These are phyloP conservation scores for Micromesistius poutassou DNA, from an alignment of 2,797 vertebrate species.

Conservation along the genomic window DNA sequence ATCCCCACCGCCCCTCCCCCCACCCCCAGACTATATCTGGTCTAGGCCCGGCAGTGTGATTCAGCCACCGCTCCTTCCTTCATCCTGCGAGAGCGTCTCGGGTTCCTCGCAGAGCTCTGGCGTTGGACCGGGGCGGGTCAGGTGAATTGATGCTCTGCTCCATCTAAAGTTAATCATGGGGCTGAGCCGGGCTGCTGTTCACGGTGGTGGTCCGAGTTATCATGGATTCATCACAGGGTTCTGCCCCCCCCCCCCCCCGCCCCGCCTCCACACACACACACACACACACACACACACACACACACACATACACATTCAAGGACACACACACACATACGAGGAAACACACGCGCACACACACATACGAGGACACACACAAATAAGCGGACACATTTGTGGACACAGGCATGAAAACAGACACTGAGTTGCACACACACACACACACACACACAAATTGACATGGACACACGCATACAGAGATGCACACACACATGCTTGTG, in stretches of 20 bases:
- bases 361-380: background rate
- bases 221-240: constrained; percentile 48
- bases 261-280: background rate
- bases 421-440: background rate
- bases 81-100: background rate
- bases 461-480: background rate
- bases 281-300: background rate
- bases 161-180: constrained; percentile 54
- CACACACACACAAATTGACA: background rate
- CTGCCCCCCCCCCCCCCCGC: constrained; percentile 13
- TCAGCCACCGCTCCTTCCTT: too few relatives aligned
- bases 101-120: constrained; percentile 26
- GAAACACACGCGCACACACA: background rate
- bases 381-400: background rate
- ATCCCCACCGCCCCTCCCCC: too few relatives aligned
- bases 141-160: constrained; percentile 33
- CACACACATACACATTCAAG: background rate
- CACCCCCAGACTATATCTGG: constrained; percentile 6
- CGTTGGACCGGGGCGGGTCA: constrained; percentile 41
- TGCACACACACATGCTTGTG: background rate
- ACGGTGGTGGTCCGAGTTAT: constrained; percentile 39
- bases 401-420: background rate
- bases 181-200: constrained; percentile 25
- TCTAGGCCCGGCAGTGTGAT: background rate
- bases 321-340: background rate